Conservation (phyloP, 1,140 invertebrate genomes). For the Bombyx mandarina region DNA sequence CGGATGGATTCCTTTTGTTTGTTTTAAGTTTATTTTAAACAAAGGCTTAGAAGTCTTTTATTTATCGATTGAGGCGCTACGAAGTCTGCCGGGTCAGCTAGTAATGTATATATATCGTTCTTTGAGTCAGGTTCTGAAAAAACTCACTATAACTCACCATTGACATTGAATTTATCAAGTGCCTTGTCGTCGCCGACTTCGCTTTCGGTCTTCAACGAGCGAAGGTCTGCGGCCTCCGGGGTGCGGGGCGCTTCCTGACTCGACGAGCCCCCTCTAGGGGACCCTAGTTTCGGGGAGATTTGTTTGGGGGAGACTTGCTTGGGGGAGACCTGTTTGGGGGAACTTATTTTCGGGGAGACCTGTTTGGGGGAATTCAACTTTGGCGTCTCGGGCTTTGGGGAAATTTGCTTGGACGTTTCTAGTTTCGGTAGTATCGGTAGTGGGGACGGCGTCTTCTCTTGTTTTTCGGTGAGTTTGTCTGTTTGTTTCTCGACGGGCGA, state of each 20-base stretch:
- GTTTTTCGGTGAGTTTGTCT: conserved; percentile 9
- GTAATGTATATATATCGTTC: not conserved
- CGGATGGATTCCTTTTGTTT: too few relatives aligned
- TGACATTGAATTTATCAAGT: conserved; percentile 41
- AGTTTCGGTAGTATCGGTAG: not conserved
- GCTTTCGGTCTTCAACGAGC: conserved; percentile 11
- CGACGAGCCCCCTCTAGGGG: too few relatives aligned
- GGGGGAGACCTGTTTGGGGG: conserved; percentile 13
- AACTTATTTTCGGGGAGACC: conserved; percentile 14
- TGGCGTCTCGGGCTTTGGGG: conserved; percentile 5
- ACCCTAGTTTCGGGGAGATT: conserved; percentile 4
- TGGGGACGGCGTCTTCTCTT: conserved; percentile 5
- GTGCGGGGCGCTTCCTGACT: not conserved
- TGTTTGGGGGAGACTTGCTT: conserved; percentile 3
- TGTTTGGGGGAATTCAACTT: conserved; percentile 8
- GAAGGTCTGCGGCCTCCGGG: conserved; percentile 2
- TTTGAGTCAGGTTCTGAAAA: not conserved
- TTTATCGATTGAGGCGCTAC: too few relatives aligned
- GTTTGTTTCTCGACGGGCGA: conserved; percentile 10
- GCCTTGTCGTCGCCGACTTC: conserved; percentile 14
- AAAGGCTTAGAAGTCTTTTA: too few relatives aligned
- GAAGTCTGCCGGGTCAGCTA: too few relatives aligned
- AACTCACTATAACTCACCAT: conserved; percentile 22
- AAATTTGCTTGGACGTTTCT: not conserved
- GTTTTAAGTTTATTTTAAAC: too few relatives aligned